Conservation (phyloP, 2,113 vertebrate genomes). For the Gymnobelideus leadbeateri region DNA sequence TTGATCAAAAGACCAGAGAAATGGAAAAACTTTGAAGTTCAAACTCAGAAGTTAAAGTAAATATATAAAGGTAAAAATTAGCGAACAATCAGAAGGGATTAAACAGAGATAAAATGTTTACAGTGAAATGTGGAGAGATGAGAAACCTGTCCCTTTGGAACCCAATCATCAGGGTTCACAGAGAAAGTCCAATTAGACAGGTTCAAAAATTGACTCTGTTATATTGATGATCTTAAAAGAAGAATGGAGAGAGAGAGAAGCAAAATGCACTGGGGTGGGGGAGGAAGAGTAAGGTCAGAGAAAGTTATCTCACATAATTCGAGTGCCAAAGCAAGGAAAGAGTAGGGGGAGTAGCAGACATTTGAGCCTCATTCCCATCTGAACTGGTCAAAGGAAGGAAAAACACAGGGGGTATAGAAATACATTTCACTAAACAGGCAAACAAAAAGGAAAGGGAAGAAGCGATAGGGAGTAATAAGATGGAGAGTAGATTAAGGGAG, state of each 20-base stretch:
- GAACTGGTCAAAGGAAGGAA: not conserved
- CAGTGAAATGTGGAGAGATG: too few species aligned
- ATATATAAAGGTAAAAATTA: not conserved
- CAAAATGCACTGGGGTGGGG: not conserved
- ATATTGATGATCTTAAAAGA: not conserved
- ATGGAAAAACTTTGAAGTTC: not conserved
- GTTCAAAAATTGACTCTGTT: not conserved
- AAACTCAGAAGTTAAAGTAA: not conserved
- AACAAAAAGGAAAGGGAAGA: not conserved
- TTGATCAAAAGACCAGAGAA: too few species aligned
- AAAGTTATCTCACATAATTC: not conserved
- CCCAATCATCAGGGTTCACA: not conserved
- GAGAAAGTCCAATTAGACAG: not conserved
- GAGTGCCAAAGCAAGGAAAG: not conserved
- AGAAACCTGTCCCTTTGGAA: not conserved
- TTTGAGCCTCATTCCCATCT: not conserved
- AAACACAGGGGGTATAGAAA: not conserved
- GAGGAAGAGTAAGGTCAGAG: not conserved
- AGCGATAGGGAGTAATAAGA: not conserved
- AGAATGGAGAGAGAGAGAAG: not conserved
- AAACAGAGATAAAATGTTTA: not conserved
- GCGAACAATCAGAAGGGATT: not conserved
- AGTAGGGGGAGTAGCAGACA: too few species aligned
- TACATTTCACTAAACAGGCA: not conserved
- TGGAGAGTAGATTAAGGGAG: not conserved